Evolutionary conservation across 2,888 invertebrate species (phyloP), one percentile per base, ranked within the genome.

Genomic region (Rhogogaster chlorosoma): DNA sequence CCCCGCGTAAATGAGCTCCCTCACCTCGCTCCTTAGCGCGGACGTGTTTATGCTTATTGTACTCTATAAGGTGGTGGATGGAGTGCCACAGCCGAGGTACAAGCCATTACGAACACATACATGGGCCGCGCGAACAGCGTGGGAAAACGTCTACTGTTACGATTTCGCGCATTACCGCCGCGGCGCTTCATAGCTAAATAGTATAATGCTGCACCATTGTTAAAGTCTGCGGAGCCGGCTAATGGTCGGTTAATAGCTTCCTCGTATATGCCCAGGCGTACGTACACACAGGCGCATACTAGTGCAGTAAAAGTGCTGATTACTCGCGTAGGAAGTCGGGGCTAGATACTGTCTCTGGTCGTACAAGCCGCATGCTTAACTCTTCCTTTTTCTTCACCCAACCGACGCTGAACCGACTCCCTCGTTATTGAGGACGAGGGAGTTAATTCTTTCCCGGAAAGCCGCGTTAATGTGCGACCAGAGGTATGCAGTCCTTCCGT

Each of bases 211-310:
- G 49, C 49, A 77, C 49, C 53, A 77, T 77, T 77, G 61, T 61
- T 80, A 38, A 49, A 29, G 29, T 42, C 71, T 73, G 77, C 18
- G 61, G 5, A 67, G 83, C 36, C 45, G 22, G 64, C 70, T 83
- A 67, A 67, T 67, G 83, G 83, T 83, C 61, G 70, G 61, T 22
- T 83, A 83, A 83, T 83, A 45, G 83, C 45, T 83, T 83, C 83
- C 83, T 67, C 45, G 82, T 82, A 64, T 26, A 61, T 29, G 26
- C 12, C 26, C 32, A 29, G 7, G 7, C 18, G 6, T 18, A 32
- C 7, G 32, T 5, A 29, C 7, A 67, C 18, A 32, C 67, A n/a
- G 4, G 10, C 22, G 12, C n/a, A 9, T n/a, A 38, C 38, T 10
- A 12, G 4, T n/a, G 42, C n/a, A 67, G 64, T 67, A 83, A 83